Base-by-base conservation (phyloP, 2,113 vertebrate genomes). In the Pelvicachromis taeniatus region DNA sequence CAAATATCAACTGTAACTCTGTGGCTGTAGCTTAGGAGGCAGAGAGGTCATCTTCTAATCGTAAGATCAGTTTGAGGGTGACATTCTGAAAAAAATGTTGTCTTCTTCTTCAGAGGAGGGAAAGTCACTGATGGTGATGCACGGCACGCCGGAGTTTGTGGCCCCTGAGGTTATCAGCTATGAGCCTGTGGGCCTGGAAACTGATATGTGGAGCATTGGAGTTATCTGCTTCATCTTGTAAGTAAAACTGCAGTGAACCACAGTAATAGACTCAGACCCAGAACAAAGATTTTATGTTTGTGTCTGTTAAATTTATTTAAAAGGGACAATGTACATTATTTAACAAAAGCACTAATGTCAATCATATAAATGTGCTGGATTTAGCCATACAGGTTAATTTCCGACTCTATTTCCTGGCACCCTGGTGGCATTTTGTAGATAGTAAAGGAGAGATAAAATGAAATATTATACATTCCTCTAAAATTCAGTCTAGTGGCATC, bases 151-250 rank as follows among this genome's bases (percentile, higher is more conserved):
- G 0, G 97, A 98, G 88, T 98, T 98, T 90, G 97, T 97, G 90
- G 97, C 97, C 79, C 97, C 97, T 0, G 97, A 98, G 91, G 97
- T 98, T 58, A 95, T 98, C 0, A 87, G 85, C 90, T 98, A 94
- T 23, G 97, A 98, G 91, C 94, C 97, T 0, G 96, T 98, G 77
- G 89, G 91, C 33, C 89, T 96, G 89, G 91, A 93, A 55, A 97
- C 96, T 0, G 97, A 98, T 94, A 96, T 97, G 96, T 98, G 97
- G 97, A 97, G 97, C 1, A 95, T 98, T 3, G 97, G 97, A 12
- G 97, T 98, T 83, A 97, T 98, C 93, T 97, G 97, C 88, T 98
- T 96, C 82, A 96, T 98, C 85, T 85, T 97, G 97, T 98, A 92
- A 95, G 97, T 95, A 14, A 14, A 65, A 29, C 3, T 2, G 13